Evolutionary conservation across 2,797 vertebrate genomes (phyloP).

Genomic region (Tragelaphus oryx): DNA sequence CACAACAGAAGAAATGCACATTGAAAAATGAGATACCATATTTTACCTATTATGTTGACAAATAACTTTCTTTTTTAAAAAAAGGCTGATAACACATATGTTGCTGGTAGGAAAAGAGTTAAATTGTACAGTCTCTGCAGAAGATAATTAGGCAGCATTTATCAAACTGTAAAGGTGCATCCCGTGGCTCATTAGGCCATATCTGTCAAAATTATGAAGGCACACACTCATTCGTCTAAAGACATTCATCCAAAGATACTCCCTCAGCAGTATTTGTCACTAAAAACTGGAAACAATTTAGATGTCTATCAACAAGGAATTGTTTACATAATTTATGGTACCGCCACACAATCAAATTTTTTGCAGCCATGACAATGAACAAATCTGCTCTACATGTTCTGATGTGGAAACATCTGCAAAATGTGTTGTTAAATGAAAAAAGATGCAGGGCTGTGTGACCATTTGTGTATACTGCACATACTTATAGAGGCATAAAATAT

Average conservation of each 20-base stretch:
- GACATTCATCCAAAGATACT: constrained; percentile 2
- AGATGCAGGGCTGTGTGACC: neutral
- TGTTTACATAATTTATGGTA: constrained; percentile 32
- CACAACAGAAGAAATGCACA: neutral
- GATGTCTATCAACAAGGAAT: neutral
- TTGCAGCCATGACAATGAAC: constrained; percentile 29
- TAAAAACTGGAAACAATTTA: neutral
- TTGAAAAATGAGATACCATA: neutral
- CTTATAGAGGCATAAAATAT: neutral
- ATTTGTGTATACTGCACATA: neutral
- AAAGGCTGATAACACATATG: neutral
- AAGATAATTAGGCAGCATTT: constrained; percentile 4
- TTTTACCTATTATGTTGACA: neutral
- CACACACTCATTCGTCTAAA: constrained; percentile 12
- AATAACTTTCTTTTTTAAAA: neutral
- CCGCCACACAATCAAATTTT: neutral
- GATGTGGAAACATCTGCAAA: constrained; percentile 43
- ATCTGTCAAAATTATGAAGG: neutral
- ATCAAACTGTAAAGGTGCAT: neutral
- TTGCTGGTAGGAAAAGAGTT: constrained; percentile 14
- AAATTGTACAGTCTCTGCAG: neutral
- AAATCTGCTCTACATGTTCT: neutral
- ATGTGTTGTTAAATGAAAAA: neutral
- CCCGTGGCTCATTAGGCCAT: neutral
- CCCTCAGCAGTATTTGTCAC: neutral